These are phyloP conservation scores for Symphodus melops DNA, from an alignment of 2,113 vertebrate genomes.

Conservation along the genomic window DNA sequence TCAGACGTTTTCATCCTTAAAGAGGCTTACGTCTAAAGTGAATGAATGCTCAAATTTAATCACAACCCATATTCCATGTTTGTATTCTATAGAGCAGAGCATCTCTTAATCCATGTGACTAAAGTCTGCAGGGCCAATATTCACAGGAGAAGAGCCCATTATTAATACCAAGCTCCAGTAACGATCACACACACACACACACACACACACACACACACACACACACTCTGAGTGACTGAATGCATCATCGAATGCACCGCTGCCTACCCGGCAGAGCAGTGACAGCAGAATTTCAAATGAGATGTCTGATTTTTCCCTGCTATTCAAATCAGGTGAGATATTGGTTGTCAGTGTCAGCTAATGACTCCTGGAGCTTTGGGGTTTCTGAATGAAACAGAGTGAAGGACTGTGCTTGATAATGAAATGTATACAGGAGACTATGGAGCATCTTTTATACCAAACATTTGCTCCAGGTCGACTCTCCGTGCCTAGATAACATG, in stretches of 20 bases:
- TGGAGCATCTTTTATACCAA: background rate
- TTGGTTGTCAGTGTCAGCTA: conserved; percentile 24
- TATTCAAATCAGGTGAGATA: conserved; percentile 46
- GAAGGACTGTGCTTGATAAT: too few species aligned
- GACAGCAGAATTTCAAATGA: conserved; percentile 49
- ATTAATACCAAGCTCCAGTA: conserved; percentile 27
- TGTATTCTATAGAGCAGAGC: background rate
- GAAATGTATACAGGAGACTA: background rate
- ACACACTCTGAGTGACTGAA: background rate
- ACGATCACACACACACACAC: conserved; percentile 2
- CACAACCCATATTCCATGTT: background rate
- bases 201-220: background rate
- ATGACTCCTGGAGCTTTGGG: conserved; percentile 17
- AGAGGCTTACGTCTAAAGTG: conserved; percentile 1
- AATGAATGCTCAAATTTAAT: background rate
- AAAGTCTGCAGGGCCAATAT: background rate
- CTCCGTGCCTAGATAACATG: background rate
- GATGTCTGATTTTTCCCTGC: conserved; percentile 17
- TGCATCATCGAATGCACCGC: conserved; percentile 10
- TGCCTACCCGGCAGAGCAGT: conserved; percentile 30
- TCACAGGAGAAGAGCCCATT: conserved; percentile 4
- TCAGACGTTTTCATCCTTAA: background rate
- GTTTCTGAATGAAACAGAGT: too few species aligned
- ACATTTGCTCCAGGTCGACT: background rate
- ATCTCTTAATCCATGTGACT: conserved; percentile 1